Base-by-base conservation (phyloP, 2,113 vertebrate genomes). In the Micromys minutus region DNA sequence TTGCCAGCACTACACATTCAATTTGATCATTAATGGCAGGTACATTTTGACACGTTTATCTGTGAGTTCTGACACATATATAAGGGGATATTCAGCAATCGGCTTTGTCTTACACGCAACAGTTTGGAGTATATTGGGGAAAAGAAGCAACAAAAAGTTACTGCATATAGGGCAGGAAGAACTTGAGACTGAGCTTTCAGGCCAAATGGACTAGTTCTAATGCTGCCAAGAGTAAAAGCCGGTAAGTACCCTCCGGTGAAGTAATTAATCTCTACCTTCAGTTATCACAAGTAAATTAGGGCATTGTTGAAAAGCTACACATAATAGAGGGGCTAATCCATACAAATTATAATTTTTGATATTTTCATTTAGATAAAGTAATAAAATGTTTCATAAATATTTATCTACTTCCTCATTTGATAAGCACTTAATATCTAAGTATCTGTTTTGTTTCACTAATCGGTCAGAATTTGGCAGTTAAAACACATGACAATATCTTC, bases 1-100 rank as follows among this genome's bases (percentile, higher is more conserved):
- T 16, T 84, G 69, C 34, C 19, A 39, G 42, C 22, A 85, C 69
- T 26, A 81, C 16, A 22, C 89, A 59, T 88, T 87, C 87, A 89
- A 88, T 55, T 13, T 72, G 63, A 81, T 80, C 50, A 71, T 89
- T 95, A 94, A 85, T 67, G 50, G 71, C 34, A 90, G 50, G 22
- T 87, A 65, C 47, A 90, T 86, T 90, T 92, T 85, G 45, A 90
- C 22, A 81, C 36, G 84, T 80, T 94, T 85, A 85, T 94, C 75
- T 72, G 21, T 92, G 85, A 88, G 57, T 61, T 94, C 95, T 94
- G 55, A 85, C 52, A 61, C 74, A 75, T 57, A 31, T 76, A n/a
- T 65, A 95, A 36, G 47, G 50, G 45, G 19, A 3, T 93, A 52
- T 88, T 95, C 92, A 92, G 74, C 36, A 61, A 45, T 52, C 50